Evolutionary conservation across 2,888 invertebrate species (phyloP), one percentile per base, ranked within the genome.

Genomic region (Hermaeophaga mercurialis): DNA sequence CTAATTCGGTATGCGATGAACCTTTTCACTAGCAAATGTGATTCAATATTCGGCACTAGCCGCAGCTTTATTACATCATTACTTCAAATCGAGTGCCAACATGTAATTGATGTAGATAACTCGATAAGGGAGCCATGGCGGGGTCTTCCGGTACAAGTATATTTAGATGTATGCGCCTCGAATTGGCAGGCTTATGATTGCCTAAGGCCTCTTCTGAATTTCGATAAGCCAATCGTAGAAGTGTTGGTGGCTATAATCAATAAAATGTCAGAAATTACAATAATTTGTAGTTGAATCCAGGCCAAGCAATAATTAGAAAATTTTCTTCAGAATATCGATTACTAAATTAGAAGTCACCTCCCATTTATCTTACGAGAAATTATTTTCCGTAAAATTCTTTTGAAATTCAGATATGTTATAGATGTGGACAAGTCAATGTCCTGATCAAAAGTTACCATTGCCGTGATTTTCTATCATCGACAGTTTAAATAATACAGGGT

Each of bases 11-110:
- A 39, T 41, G 41, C 22, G 18, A 5, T 14, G 33, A 8, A 15
- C 24, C 19, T 19, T n/a, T 18, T 39, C n/a, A 24, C 6, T n/a
- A 24, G 24, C 19, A 24, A 41, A 41, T 41, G 41, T 8, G 18
- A 41, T 41, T 41, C 41, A 24, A 41, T 24, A 14, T 11, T 24
- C 11, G 11, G 41, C 41, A 24, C n/a, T 24, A 24, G 41, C 22
- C 41, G 2, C 2, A 14, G 41, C 41, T 41, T 41, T 41, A 41
- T 24, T 41, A 24, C 24, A 24, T 41, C 24, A 41, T 41, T 24
- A 12, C 41, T 41, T 24, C 24, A 41, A 24, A 41, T 41, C 41
- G 41, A 19, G 41, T 41, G 41, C 41, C 41, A 24, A 24, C 41
- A 22, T 24, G 22, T 22, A 19, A 19, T 41, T 11, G 24, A 41